These are phyloP conservation scores for Halcyon chelicuti DNA, from an alignment of 2,797 vertebrate genomes.

Conservation along the genomic window DNA sequence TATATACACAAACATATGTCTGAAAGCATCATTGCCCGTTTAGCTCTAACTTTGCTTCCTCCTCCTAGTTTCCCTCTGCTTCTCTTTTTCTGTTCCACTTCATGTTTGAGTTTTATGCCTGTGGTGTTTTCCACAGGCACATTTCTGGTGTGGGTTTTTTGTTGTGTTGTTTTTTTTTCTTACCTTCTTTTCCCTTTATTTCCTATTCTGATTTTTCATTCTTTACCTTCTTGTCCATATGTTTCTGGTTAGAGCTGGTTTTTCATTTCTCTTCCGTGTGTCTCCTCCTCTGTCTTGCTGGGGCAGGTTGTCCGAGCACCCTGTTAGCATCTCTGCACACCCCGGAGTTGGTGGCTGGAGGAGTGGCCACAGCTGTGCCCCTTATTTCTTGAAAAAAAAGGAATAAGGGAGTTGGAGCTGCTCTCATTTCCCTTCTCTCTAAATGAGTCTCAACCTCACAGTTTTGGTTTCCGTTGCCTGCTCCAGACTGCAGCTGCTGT, in stretches of 20 bases:
- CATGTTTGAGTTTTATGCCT: background rate
- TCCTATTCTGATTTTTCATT: background rate
- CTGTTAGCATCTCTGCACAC: background rate
- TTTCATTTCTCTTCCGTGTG: background rate
- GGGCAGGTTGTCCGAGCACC: background rate
- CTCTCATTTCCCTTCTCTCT: slow-evolving; percentile 11
- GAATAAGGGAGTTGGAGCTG: background rate
- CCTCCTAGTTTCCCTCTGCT: background rate
- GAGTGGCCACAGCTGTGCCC: background rate
- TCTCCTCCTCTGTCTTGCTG: background rate
- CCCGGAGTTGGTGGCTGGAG: rapidly evolving
- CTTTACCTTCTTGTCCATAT: background rate
- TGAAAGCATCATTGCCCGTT: background rate
- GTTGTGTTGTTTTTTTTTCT: background rate
- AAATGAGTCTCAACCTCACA: background rate
- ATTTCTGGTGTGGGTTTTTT: background rate
- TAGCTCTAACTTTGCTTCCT: slow-evolving; percentile 1
- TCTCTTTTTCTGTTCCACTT: slow-evolving; percentile 57
- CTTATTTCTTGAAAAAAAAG: background rate
- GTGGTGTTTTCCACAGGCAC: background rate
- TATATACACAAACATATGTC: background rate
- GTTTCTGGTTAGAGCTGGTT: background rate
- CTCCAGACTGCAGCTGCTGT: background rate
- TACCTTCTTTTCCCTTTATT: background rate
- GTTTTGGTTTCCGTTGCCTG: background rate